Base-by-base conservation (phyloP, 2,888 invertebrate species). In the Drosophila macrothrix region DNA sequence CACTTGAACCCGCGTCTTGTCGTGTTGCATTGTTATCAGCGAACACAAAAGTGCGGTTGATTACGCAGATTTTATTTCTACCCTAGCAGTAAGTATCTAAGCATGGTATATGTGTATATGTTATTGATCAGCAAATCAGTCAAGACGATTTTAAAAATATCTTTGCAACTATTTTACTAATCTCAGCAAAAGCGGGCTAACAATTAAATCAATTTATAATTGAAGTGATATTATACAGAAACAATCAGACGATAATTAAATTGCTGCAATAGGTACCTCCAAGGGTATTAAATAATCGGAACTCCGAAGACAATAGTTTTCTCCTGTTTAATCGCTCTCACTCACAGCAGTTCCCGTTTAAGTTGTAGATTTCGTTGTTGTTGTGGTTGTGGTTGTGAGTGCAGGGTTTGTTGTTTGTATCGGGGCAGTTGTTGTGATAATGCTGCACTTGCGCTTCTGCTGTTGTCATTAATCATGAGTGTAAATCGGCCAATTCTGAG, bases 261-360 rank as follows among this genome's bases (percentile, higher is more conserved):
- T 35, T 22, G n/a, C 22, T 5, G 16, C 22, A 22, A 37, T 2
- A 39, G 16, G 6, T 1, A 2, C 0, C 25, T 59, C 25, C 19
- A 9, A 46, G 60, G 50, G 60, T 60, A 46, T 56, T 46, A 7
- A 22, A 31, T 25, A 37, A 46, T 53, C 50, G 46, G 49, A 31
- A 29, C 5, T 22, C 61, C 61, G 53, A 61, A 53, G n/a, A 37
- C 35, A 16, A 28, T 4, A n/a, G 22, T 22, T 16, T 46, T 54
- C 9, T 46, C 35, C 35, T n/a, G 33, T 22, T 53, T 66, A 67
- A 63, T 66, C 79, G 50, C 86, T 64, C 84, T 69, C 69, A 84
- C 84, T 84, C 84, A 84, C 84, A 84, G 87, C 55, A 84, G 60
- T 62, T 80, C 80, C 69, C 69, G 55, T 59, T 67, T 67, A 37